These are phyloP conservation scores for Ataeniobius toweri DNA, from an alignment of 2,797 vertebrate genomes.

Conservation along the genomic window DNA sequence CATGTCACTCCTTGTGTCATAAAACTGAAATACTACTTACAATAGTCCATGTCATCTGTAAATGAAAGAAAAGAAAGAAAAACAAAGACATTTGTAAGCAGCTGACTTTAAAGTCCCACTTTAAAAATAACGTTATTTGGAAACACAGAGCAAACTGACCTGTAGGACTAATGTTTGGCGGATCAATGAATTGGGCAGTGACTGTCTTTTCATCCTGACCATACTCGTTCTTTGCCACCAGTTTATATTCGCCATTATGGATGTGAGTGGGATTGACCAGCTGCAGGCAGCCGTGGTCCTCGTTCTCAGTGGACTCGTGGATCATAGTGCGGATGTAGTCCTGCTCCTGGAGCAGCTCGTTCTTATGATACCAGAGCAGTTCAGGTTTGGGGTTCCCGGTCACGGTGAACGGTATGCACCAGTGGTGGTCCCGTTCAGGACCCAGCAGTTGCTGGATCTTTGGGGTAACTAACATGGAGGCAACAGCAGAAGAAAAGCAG, in stretches of 20 bases:
- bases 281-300: constrained; percentile 96
- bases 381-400: constrained; percentile 92
- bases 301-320: constrained; percentile 86
- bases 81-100: constrained; percentile 10
- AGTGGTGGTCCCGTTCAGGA: constrained; percentile 90
- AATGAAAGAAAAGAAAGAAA: constrained; percentile 34
- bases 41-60: constrained; percentile 55
- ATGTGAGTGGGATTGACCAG: constrained; percentile 95
- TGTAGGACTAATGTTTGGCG: constrained; percentile 79
- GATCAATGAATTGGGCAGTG: constrained; percentile 89
- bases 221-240: constrained; percentile 89
- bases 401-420: constrained; percentile 99
- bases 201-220: constrained; percentile 89
- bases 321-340: constrained; percentile 92
- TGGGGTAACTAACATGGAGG: constrained; percentile 87
- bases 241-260: constrained; percentile 93
- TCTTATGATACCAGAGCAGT: constrained; percentile 91
- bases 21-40: constrained; percentile 57
- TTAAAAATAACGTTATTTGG: neutral
- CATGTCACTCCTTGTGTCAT: neutral
- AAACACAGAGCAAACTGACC: constrained; percentile 30
- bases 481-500: constrained; percentile 67
- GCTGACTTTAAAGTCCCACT: neutral
- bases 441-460: constrained; percentile 89
- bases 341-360: constrained; percentile 84